Evolutionary conservation across 2,797 vertebrate species (phyloP).

Genomic region (Alcedo atthis): DNA sequence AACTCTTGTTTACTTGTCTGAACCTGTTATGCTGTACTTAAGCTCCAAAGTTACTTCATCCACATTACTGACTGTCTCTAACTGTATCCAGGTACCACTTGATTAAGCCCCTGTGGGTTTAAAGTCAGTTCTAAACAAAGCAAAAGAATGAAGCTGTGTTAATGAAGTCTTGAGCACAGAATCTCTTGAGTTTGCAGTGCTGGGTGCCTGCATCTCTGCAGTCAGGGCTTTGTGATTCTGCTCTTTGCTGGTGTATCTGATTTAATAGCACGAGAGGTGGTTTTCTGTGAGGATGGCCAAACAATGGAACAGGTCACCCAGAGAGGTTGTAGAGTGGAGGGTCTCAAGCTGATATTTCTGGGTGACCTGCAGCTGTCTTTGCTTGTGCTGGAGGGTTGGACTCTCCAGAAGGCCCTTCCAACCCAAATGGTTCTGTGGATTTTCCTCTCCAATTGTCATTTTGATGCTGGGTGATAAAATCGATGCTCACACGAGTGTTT

Average conservation of each 20-base stretch:
- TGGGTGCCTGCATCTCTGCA: background rate
- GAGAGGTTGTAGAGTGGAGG: background rate
- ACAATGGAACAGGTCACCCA: background rate
- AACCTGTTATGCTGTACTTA: conserved; percentile 6
- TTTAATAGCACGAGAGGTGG: background rate
- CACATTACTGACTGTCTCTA: background rate
- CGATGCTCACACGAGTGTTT: accelerated
- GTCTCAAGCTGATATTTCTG: background rate
- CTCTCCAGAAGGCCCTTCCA: background rate
- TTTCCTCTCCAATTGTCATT: background rate
- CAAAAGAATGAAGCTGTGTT: background rate
- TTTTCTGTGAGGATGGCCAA: background rate
- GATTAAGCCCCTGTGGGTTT: conserved; percentile 38
- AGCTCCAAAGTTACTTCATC: background rate
- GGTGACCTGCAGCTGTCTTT: background rate
- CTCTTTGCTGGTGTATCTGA: background rate
- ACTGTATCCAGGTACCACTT: background rate
- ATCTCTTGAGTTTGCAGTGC: background rate
- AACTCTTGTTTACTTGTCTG: conserved; percentile 37
- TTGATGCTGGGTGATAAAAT: background rate
- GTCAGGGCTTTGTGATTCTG: background rate
- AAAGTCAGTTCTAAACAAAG: background rate
- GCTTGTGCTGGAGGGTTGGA: background rate
- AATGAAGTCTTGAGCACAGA: background rate
- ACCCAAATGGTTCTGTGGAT: background rate